Evolutionary conservation across 30 jellyfish, hydroid and myxozoan genomes (phyloP).

Genomic region (Clytia hemisphaerica): DNA sequence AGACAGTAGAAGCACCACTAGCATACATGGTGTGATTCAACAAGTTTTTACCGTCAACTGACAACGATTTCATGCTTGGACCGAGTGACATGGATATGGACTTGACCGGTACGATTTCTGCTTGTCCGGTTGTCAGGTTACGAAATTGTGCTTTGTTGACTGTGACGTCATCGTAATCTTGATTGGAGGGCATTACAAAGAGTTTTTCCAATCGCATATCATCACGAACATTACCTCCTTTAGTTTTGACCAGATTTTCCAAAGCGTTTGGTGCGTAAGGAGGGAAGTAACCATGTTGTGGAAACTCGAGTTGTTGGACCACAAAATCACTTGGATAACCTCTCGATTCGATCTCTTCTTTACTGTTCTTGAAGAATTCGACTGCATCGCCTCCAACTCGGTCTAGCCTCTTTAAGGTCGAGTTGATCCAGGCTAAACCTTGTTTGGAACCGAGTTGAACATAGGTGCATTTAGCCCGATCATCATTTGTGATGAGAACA

Average conservation of each 20-base stretch:
- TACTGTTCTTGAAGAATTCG: neutral
- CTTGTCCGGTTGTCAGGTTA: neutral
- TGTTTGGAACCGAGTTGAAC: neutral
- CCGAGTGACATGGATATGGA: neutral
- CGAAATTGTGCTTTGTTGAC: neutral
- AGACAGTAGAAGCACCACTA: neutral
- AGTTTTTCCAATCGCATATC: no score
- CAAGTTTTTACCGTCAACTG: neutral
- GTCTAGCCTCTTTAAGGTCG: no score
- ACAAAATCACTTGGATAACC: neutral
- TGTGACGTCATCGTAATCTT: neutral
- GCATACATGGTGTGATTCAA: neutral
- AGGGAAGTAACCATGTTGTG: neutral
- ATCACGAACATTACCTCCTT: no score
- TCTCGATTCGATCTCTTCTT: neutral
- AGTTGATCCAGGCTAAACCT: neutral
- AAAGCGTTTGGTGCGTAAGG: neutral
- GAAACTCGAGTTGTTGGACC: conserved; percentile 5
- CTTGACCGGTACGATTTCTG: conserved; percentile 1
- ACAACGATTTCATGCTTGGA: neutral
- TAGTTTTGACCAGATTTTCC: no score
- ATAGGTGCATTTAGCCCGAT: neutral
- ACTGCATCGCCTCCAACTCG: neutral
- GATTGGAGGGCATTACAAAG: no score
- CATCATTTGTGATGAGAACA: neutral